phyloP scores from a whole-genome alignment of 1,140 invertebrate species.

The Potamilus streckersoni region DNA sequence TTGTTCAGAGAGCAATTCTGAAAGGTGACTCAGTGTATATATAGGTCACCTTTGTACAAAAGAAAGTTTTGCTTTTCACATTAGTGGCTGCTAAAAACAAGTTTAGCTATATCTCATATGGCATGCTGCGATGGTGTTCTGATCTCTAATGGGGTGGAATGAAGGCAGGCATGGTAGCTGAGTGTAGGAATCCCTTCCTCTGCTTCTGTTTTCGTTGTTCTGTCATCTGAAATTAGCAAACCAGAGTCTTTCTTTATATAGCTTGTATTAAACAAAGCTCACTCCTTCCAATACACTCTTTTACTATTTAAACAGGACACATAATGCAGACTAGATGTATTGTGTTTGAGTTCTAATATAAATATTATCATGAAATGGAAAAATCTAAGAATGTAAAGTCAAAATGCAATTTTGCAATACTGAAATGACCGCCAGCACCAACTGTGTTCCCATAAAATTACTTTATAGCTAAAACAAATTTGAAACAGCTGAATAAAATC shows the following conservation, averaged over 20 bases:
- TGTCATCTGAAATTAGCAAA: slow-evolving; percentile 79
- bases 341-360: background rate
- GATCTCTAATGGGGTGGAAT: slow-evolving; percentile 1
- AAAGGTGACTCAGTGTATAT: too few species aligned
- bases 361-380: background rate
- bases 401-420: too few species aligned
- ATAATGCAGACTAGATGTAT: background rate
- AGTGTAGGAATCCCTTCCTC: slow-evolving; percentile 80
- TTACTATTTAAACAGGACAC: background rate
- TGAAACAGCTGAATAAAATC: too few species aligned
- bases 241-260: background rate
- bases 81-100: too few species aligned
- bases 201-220: slow-evolving; percentile 95
- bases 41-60: too few species aligned
- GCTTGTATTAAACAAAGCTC: background rate
- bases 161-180: slow-evolving; percentile 43
- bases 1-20: too few species aligned
- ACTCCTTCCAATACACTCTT: background rate
- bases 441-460: too few species aligned
- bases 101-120: too few species aligned
- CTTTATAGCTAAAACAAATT: too few species aligned
- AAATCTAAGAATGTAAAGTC: background rate
- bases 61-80: too few species aligned
- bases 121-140: too few species aligned
- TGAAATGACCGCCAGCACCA: too few species aligned